phyloP scores from a whole-genome alignment of 2,113 vertebrate genomes.

The Ammodramus savannarum region DNA sequence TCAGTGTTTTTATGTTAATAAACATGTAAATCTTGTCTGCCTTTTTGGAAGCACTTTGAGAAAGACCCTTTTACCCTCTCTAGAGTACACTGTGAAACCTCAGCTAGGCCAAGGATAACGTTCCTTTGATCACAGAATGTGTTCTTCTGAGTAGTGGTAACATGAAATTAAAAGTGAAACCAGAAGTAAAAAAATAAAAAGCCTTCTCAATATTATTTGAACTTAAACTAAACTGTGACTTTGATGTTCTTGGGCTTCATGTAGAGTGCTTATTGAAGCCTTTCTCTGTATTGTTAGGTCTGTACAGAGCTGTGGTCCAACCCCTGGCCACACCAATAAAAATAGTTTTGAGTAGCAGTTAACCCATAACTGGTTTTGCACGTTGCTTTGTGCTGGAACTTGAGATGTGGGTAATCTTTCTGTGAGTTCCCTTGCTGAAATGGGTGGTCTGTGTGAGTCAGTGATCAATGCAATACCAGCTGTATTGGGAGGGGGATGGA shows the following conservation, averaged over 20 bases:
- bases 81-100: not conserved
- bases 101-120: not conserved
- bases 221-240: not conserved
- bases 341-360: not conserved
- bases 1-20: not conserved
- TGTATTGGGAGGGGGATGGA: not conserved
- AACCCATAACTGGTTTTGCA: not conserved
- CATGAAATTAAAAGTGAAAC: not conserved
- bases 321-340: not conserved
- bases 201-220: not conserved
- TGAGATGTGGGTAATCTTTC: not conserved
- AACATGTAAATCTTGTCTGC: not conserved
- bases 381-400: not conserved
- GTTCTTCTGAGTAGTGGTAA: not conserved
- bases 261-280: not conserved
- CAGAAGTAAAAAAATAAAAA: not conserved
- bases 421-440: not conserved
- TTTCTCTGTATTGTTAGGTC: not conserved
- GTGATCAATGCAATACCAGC: fast-evolving
- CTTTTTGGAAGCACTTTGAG: not conserved
- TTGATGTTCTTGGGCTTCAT: not conserved
- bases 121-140: not conserved
- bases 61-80: not conserved
- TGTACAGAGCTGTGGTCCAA: not conserved
- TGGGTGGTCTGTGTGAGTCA: not conserved